Evolutionary conservation across 2,113 vertebrate species (phyloP).

Genomic region (Xenopus borealis): DNA sequence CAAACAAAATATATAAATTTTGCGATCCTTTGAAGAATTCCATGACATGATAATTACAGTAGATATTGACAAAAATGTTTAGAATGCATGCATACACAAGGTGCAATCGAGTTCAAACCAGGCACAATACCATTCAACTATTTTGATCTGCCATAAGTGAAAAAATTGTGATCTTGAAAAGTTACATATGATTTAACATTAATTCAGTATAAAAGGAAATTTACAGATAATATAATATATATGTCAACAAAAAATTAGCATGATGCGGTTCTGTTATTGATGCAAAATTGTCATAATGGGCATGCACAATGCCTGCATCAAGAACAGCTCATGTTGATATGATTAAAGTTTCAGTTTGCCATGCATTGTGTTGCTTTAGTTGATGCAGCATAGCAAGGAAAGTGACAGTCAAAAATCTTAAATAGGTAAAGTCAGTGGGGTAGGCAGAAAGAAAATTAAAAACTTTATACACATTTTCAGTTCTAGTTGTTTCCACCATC

Average conservation of each 20-base stretch:
- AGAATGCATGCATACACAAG: neutral
- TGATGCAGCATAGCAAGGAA: neutral
- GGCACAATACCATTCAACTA: neutral
- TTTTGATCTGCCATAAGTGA: neutral
- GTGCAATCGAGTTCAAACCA: neutral
- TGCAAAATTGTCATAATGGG: neutral
- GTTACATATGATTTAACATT: neutral
- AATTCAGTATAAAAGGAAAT: neutral
- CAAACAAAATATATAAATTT: neutral
- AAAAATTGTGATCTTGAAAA: neutral
- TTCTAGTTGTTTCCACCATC: too few species aligned
- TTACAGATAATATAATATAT: neutral
- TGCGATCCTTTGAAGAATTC: neutral
- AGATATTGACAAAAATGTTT: neutral
- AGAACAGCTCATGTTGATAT: neutral
- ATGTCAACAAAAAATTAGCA: neutral
- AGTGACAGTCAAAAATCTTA: constrained; percentile 4
- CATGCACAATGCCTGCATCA: neutral
- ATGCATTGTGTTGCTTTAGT: neutral
- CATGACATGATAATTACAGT: neutral
- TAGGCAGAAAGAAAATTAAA: neutral
- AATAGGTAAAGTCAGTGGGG: neutral
- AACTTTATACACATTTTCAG: too few species aligned
- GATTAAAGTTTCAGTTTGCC: neutral
- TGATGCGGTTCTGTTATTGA: neutral